These are phyloP conservation scores for Hyposoter dolosus DNA, from an alignment of 2,888 invertebrate genomes.

Conservation along the genomic window DNA sequence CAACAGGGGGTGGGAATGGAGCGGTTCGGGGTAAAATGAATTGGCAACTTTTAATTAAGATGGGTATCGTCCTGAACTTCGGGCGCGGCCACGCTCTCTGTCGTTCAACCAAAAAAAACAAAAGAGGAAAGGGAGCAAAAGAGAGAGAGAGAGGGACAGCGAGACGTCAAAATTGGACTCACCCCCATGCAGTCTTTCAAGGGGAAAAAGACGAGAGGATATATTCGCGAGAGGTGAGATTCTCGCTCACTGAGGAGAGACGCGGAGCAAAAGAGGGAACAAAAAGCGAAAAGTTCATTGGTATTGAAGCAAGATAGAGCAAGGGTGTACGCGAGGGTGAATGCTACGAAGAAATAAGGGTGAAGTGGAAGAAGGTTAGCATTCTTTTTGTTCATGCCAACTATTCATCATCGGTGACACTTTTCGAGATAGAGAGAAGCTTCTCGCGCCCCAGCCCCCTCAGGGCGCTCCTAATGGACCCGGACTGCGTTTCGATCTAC, in stretches of 20 bases:
- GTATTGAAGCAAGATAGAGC: constrained; percentile 64
- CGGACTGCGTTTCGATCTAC: constrained; percentile 74
- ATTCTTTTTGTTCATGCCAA: constrained; percentile 85
- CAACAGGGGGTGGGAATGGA: constrained; percentile 73
- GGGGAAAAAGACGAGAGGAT: constrained; percentile 26
- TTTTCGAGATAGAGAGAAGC: constrained; percentile 83
- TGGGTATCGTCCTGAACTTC: constrained; percentile 79
- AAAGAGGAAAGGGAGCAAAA: constrained; percentile 1
- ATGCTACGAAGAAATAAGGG: constrained; percentile 72
- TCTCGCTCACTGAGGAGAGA: constrained; percentile 19
- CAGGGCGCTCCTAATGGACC: constrained; percentile 83
- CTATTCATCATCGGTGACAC: constrained; percentile 85
- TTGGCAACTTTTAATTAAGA: constrained; percentile 85
- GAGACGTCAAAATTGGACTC: constrained; percentile 14
- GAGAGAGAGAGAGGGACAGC: neutral
- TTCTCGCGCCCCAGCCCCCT: constrained; percentile 77
- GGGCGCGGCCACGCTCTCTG: constrained; percentile 55
- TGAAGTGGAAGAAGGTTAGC: constrained; percentile 79
- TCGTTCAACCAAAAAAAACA: constrained; percentile 1
- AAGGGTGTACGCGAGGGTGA: constrained; percentile 56
- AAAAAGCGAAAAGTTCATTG: constrained; percentile 44
- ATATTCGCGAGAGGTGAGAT: constrained; percentile 42
- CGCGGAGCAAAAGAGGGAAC: constrained; percentile 13
- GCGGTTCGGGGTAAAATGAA: constrained; percentile 80
- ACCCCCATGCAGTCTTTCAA: constrained; percentile 21